These are phyloP conservation scores for Amblyjoppa fuscipennis DNA, from an alignment of 2,888 invertebrate species.

Conservation along the genomic window DNA sequence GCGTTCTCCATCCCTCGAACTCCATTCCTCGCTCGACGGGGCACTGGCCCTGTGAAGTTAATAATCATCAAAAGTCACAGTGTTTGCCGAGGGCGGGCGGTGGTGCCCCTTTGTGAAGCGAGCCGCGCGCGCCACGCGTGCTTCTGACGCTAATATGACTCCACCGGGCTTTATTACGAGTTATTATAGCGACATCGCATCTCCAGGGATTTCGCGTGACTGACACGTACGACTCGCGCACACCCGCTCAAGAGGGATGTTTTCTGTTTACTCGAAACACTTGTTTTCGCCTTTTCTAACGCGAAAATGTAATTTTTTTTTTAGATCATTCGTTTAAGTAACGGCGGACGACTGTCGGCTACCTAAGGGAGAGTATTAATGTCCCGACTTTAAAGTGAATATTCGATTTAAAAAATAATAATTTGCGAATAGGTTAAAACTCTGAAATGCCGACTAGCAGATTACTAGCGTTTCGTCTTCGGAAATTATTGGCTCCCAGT, in stretches of 20 bases:
- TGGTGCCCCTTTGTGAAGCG: slow-evolving; percentile 80
- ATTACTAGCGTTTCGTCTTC: too few species aligned
- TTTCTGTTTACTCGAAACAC: slow-evolving; percentile 18
- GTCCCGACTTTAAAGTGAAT: too few species aligned
- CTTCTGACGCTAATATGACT: slow-evolving; percentile 85
- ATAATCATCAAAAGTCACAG: slow-evolving; percentile 85
- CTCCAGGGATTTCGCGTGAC: slow-evolving; percentile 79
- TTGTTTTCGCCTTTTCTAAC: background rate
- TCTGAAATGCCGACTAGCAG: too few species aligned
- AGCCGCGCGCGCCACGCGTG: slow-evolving; percentile 79
- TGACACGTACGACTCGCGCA: slow-evolving; percentile 62
- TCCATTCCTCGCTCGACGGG: slow-evolving; percentile 61
- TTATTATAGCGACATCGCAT: slow-evolving; percentile 84
- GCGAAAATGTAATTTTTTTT: background rate
- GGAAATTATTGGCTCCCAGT: too few species aligned
- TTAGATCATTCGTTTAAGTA: background rate
- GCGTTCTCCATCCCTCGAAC: slow-evolving; percentile 55
- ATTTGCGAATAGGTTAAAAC: too few species aligned
- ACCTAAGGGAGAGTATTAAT: too few species aligned
- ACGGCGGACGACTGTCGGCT: too few species aligned
- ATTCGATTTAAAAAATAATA: too few species aligned
- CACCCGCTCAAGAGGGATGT: slow-evolving; percentile 33
- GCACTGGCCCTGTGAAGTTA: slow-evolving; percentile 82
- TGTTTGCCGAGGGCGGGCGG: slow-evolving; percentile 85
- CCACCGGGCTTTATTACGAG: slow-evolving; percentile 84